phyloP scores from a whole-genome alignment of 2,113 vertebrate species.

The Myiopsitta monachus region DNA sequence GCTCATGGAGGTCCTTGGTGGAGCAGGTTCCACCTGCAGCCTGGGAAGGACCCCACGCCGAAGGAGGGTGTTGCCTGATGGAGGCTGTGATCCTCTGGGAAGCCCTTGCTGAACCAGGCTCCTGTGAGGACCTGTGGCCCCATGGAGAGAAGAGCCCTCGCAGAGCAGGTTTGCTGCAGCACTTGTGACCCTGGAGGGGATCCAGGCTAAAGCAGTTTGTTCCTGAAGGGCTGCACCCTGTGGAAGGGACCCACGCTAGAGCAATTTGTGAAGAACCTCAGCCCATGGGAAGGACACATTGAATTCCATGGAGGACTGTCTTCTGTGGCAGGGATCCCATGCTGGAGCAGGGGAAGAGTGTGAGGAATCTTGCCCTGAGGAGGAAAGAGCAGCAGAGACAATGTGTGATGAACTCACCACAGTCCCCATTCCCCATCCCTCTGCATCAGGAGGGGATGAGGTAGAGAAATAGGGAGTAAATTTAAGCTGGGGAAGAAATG shows the following conservation, averaged over 20 bases:
- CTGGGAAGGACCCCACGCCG: background rate
- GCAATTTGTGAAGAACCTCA: background rate
- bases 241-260: background rate
- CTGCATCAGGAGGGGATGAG: background rate
- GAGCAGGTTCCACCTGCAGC: background rate
- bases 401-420: background rate
- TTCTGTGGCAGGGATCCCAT: background rate
- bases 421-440: background rate
- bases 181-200: background rate
- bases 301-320: background rate
- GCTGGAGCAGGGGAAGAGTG: background rate
- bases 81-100: background rate
- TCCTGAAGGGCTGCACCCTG: background rate
- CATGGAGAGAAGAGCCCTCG: background rate
- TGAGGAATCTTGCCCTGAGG: background rate
- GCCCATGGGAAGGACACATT: background rate
- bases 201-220: background rate
- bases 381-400: background rate
- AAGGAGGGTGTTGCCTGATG: background rate
- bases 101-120: background rate
- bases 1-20: background rate
- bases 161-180: background rate
- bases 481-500: background rate
- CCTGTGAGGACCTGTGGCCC: background rate
- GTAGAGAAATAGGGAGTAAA: background rate